A percentile compares a stretch with the other conserved stretches of the same genome.
Evolutionary conservation across 2,888 invertebrate species (phyloP).

Genomic region (Loripinus fragilis): DNA sequence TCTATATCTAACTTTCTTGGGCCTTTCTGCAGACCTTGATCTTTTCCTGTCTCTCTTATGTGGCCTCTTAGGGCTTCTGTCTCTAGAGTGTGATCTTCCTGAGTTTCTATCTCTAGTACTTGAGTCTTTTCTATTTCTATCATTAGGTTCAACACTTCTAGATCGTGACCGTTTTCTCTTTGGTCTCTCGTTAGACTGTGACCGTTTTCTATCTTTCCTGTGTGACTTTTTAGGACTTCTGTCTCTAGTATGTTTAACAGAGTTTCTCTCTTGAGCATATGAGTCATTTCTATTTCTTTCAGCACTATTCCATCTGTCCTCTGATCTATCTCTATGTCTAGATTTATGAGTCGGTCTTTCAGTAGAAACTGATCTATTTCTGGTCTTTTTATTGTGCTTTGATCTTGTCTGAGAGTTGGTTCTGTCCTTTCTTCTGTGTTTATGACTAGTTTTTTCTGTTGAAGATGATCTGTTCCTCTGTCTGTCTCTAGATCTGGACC

Average conservation of each 20-base stretch:
- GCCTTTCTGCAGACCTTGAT: conserved; percentile 22
- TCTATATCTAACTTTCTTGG: conserved; percentile 9
- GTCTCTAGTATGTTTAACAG: no score
- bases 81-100: neutral
- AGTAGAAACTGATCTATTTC: conserved; percentile 48
- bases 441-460: neutral
- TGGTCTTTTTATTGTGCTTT: conserved; percentile 11
- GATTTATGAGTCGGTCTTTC: conserved; percentile 21
- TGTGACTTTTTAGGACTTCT: conserved; percentile 9
- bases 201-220: neutral
- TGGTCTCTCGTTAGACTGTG: conserved; percentile 5
- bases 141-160: neutral
- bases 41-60: conserved; percentile 6
- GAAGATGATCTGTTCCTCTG: conserved; percentile 12
- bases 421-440: conserved; percentile 31
- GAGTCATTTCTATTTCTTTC: conserved; percentile 32
- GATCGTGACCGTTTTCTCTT: neutral
- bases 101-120: neutral
- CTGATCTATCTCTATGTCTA: conserved; percentile 23
- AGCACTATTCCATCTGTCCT: conserved; percentile 1
- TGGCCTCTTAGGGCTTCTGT: neutral
- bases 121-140: neutral
- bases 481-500: conserved; percentile 27
- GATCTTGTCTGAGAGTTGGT: conserved; percentile 37
- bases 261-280: conserved; percentile 27